A percentile compares a stretch with the other conserved stretches of the same genome.
Evolutionary conservation across 2,888 invertebrate species (phyloP).

Genomic region (Drosophila nr. perissopoda): DNA sequence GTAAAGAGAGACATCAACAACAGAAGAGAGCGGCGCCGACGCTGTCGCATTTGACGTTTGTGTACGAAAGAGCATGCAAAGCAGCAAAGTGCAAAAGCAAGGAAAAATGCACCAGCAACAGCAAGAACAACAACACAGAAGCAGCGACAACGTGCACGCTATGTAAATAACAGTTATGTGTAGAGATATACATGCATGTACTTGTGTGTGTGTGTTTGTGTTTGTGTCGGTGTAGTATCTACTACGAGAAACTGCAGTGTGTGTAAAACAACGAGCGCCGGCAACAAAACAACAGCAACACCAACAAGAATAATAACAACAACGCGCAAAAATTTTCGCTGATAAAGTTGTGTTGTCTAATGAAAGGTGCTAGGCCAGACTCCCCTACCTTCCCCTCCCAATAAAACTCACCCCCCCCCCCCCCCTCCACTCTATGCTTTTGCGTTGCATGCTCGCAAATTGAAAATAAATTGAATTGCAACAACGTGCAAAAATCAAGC

Average conservation of each 20-base stretch:
- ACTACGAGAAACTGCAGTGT: conserved; percentile 55
- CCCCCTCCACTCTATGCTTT: background rate
- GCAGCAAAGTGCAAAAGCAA: conserved; percentile 60
- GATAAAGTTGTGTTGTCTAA: conserved; percentile 69
- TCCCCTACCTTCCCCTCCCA: background rate
- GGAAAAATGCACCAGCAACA: conserved; percentile 29
- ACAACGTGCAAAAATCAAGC: conserved; percentile 70
- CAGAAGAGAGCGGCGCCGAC: conserved; percentile 68
- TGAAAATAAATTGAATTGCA: conserved; percentile 76
- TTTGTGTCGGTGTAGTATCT: conserved; percentile 35
- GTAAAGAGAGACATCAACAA: conserved; percentile 6
- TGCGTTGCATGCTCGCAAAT: conserved; percentile 71
- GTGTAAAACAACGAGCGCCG: conserved; percentile 62
- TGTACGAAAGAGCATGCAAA: conserved; percentile 69
- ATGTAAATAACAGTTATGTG: conserved; percentile 64
- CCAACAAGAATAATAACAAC: conserved; percentile 30
- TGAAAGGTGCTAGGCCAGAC: conserved; percentile 57
- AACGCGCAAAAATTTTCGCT: conserved; percentile 59
- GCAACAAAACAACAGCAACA: conserved; percentile 43
- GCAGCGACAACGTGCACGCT: conserved; percentile 68
- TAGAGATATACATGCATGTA: conserved; percentile 11
- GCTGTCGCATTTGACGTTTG: conserved; percentile 57
- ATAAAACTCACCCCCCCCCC: background rate
- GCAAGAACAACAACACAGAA: conserved; percentile 42
- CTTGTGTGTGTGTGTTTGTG: conserved; percentile 31